Base-by-base conservation (phyloP, 2,797 vertebrate genomes). In the Furcifer pardalis region DNA sequence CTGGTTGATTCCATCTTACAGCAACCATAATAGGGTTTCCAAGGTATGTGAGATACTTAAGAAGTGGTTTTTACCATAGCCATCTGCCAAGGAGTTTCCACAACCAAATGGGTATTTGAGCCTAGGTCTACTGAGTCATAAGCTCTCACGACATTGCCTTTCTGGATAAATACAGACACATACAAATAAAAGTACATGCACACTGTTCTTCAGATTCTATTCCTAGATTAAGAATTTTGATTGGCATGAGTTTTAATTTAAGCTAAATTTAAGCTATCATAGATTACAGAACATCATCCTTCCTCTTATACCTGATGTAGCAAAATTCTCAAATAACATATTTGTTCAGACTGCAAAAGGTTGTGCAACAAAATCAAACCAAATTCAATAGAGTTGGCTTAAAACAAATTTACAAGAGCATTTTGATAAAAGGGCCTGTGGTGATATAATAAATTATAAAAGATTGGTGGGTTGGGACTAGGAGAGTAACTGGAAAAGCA, bases 391-490 rank as follows among this genome's bases (percentile, higher is more conserved):
- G 73, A 86, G 78, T 76, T 49, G 9, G 77, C 73, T 86, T 81
- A 86, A 81, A 85, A 60, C 52, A 69, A 49, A 71, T 69, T 68
- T 79, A 84, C 83, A 84, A 84, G 76, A 81, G 62, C 63, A 81
- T 71, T 76, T 81, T 86, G 79, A 77, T 81, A 77, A 62, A 75
- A 68, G 46, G 49, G 78, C 78, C 78, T 85, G 84, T 68, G 69
- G 84, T 75, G 49, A 68, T 81, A 52, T 76, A 84, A 84, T 85
- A 81, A 81, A 80, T 85, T 75, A 81, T 68, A 81, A 85, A n/a
- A 85, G 71, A 80, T 37, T 66, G 46, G 49, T 68, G 84, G 27
- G 35, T 68, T 75, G 84, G 71, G 84, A 81, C 69, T 27, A 32
- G 27, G 76, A 75, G 76, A 81, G 66, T 85, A 75, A 35, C 60